phyloP scores from a whole-genome alignment of 2,888 invertebrate genomes.

The Melolontha melolontha region DNA sequence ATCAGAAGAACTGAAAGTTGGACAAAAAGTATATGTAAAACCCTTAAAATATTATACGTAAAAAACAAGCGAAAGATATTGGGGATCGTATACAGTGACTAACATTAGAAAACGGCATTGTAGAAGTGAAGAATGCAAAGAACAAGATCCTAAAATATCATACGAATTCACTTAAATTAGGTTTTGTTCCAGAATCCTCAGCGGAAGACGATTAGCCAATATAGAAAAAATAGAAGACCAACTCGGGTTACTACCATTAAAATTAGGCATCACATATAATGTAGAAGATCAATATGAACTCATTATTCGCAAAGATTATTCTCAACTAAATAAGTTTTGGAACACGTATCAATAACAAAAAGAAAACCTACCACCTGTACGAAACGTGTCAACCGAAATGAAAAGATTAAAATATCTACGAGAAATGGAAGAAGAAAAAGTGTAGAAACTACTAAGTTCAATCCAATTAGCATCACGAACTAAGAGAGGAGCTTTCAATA shows the following conservation, averaged over 20 bases:
- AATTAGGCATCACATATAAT: slow-evolving; percentile 6
- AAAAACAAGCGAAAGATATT: slow-evolving; percentile 18
- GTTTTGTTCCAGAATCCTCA: slow-evolving; percentile 19
- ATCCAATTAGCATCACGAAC: too few species aligned
- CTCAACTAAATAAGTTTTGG: too few species aligned
- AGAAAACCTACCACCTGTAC: too few species aligned
- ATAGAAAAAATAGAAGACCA: slow-evolving; percentile 5
- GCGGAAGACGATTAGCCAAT: slow-evolving; percentile 4
- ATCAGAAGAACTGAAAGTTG: slow-evolving; percentile 5
- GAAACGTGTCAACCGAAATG: too few species aligned
- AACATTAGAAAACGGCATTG: background rate
- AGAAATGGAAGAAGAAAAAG: too few species aligned
- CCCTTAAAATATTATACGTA: background rate
- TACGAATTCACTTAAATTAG: slow-evolving; percentile 4
- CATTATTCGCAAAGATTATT: background rate
- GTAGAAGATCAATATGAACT: slow-evolving; percentile 10
- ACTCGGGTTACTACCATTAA: slow-evolving; percentile 12
- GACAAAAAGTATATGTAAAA: slow-evolving; percentile 15
- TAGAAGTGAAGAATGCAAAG: background rate
- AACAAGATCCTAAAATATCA: background rate
- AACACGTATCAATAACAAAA: too few species aligned
- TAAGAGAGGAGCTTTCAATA: too few species aligned
- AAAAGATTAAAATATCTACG: too few species aligned
- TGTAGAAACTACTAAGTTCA: too few species aligned
- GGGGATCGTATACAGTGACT: background rate